A percentile compares a stretch with the other conserved stretches of the same genome.
phyloP scores from a whole-genome alignment of 2,888 invertebrate species.

The Fissipunctia ypsillon region DNA sequence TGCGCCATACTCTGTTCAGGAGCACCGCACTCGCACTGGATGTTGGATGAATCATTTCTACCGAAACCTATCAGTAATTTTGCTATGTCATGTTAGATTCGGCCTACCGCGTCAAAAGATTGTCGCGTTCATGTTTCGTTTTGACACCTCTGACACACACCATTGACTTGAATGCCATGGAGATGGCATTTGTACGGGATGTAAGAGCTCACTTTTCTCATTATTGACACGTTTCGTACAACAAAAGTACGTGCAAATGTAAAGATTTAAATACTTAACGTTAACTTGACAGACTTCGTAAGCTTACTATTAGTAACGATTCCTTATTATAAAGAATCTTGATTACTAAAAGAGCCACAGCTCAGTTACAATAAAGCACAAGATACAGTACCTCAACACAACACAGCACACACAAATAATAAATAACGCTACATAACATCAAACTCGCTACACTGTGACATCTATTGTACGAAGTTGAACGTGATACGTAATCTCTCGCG shows the following conservation, averaged over 20 bases:
- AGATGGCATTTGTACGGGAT: neutral
- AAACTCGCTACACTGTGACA: constrained; percentile 15
- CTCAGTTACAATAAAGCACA: neutral
- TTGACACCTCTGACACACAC: neutral
- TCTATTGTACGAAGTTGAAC: constrained; percentile 22
- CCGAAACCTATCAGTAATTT: neutral
- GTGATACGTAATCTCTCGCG: constrained; percentile 31
- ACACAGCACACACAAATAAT: neutral
- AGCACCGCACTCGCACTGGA: no score
- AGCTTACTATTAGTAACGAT: no score
- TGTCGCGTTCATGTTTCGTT: neutral
- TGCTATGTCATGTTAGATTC: neutral
- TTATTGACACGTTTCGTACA: neutral
- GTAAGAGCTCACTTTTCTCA: neutral
- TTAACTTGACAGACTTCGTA: neutral
- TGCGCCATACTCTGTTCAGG: no score
- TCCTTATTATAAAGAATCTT: neutral
- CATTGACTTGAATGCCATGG: neutral
- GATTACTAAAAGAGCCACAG: neutral
- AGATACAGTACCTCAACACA: neutral
- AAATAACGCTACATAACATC: neutral
- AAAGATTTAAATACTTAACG: neutral
- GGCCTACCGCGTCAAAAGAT: neutral
- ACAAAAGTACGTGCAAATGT: neutral
- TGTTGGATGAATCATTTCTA: no score